A percentile compares a stretch with the other conserved stretches of the same genome.
Evolutionary conservation across 2,888 invertebrate species (phyloP).

Genomic region (Leucania comma): DNA sequence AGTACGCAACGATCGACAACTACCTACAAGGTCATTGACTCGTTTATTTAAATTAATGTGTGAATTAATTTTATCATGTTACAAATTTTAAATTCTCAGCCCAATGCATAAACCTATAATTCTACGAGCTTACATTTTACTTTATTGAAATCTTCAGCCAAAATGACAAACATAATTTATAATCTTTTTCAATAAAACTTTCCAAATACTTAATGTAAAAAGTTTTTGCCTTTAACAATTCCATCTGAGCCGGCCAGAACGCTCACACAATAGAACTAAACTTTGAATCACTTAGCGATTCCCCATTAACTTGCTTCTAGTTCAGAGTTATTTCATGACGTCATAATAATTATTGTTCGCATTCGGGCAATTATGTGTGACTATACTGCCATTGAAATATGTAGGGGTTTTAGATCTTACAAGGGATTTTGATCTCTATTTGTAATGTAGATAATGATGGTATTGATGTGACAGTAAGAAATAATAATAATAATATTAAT

Average conservation of each 20-base stretch:
- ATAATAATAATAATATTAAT: slow-evolving; percentile 17
- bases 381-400: slow-evolving; percentile 46
- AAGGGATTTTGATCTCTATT: slow-evolving; percentile 20
- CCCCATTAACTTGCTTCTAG: slow-evolving; percentile 60
- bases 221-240: slow-evolving; percentile 10
- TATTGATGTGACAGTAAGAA: neutral
- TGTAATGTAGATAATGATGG: rapidly evolving
- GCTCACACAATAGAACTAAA: slow-evolving; percentile 59
- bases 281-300: slow-evolving; percentile 67
- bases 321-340: slow-evolving; percentile 61
- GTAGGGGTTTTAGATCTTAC: neutral
- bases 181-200: neutral
- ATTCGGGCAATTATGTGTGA: slow-evolving; percentile 59
- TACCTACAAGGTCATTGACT: no score
- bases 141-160: neutral
- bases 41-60: no score
- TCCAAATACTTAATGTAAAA: slow-evolving; percentile 16
- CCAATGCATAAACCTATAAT: neutral
- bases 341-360: slow-evolving; percentile 64
- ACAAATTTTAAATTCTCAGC: no score
- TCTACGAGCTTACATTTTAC: neutral
- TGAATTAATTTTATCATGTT: no score
- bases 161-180: neutral
- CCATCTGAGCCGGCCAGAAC: slow-evolving; percentile 40
- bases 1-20: no score